These are phyloP conservation scores for Spea bombifrons DNA, from an alignment of 2,113 vertebrate species.

Conservation along the genomic window DNA sequence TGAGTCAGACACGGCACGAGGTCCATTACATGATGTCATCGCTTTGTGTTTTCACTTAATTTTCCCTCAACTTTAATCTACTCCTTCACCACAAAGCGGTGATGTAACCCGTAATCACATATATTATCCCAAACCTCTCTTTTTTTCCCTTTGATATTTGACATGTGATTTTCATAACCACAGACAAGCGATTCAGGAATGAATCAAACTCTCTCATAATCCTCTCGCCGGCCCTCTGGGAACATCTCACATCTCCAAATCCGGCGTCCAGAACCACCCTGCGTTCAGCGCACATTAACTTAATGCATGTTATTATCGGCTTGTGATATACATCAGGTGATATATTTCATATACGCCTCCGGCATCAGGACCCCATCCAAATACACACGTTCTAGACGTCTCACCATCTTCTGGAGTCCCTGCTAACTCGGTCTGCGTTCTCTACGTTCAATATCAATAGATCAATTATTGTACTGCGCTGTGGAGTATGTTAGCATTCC, in stretches of 20 bases:
- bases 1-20: slow-evolving; percentile 3
- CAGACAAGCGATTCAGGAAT: slow-evolving; percentile 29
- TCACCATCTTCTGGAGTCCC: too few species aligned
- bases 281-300: background rate
- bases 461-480: too few species aligned
- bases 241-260: background rate
- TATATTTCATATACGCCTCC: too few species aligned
- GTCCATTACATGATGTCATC: slow-evolving; percentile 15
- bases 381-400: too few species aligned
- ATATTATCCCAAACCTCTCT: background rate
- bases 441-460: too few species aligned
- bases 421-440: too few species aligned
- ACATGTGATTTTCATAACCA: slow-evolving; percentile 22
- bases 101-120: slow-evolving; percentile 17
- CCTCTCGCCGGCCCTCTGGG: background rate
- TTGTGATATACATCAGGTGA: too few species aligned
- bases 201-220: slow-evolving; percentile 9
- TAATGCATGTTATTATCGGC: background rate
- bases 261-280: background rate
- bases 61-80: slow-evolving; percentile 3
- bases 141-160: slow-evolving; percentile 12
- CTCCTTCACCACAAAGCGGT: background rate
- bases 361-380: too few species aligned
- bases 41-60: background rate
- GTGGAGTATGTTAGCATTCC: too few species aligned